These are phyloP conservation scores for Sebastes baramenuke DNA, from an alignment of 2,797 vertebrate genomes.

Conservation along the genomic window DNA sequence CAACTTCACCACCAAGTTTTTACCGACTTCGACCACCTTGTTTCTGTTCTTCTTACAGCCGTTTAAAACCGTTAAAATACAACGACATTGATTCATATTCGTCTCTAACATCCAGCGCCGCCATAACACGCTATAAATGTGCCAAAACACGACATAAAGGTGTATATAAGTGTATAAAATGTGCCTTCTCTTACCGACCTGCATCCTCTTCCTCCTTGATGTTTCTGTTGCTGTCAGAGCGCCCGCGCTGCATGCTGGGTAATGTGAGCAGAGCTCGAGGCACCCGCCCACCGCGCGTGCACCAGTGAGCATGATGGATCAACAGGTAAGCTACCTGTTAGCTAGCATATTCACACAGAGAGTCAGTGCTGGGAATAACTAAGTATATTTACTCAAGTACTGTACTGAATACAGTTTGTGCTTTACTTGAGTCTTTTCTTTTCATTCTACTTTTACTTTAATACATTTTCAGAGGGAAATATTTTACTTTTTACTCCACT, in stretches of 20 bases:
- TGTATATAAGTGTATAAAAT: too few relatives aligned
- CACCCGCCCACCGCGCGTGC: not conserved
- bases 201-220: conserved; percentile 48
- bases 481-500: not conserved
- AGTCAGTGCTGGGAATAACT: not conserved
- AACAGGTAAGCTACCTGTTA: conserved; percentile 2
- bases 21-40: not conserved
- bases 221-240: not conserved
- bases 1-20: conserved; percentile 31
- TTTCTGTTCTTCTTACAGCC: not conserved
- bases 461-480: not conserved
- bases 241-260: conserved; percentile 50
- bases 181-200: conserved; percentile 40
- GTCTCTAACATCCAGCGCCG: accelerated
- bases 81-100: accelerated
- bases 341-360: not conserved
- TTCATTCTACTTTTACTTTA: not conserved
- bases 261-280: conserved; percentile 21
- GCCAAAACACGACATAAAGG: not conserved
- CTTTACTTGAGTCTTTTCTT: not conserved
- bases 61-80: not conserved
- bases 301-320: not conserved
- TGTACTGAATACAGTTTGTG: not conserved
- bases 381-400: not conserved
- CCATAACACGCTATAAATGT: accelerated